Evolutionary conservation across 2,113 vertebrate genomes (phyloP), one percentile per base, ranked within the genome.

Genomic region (Chaetura pelagica): DNA sequence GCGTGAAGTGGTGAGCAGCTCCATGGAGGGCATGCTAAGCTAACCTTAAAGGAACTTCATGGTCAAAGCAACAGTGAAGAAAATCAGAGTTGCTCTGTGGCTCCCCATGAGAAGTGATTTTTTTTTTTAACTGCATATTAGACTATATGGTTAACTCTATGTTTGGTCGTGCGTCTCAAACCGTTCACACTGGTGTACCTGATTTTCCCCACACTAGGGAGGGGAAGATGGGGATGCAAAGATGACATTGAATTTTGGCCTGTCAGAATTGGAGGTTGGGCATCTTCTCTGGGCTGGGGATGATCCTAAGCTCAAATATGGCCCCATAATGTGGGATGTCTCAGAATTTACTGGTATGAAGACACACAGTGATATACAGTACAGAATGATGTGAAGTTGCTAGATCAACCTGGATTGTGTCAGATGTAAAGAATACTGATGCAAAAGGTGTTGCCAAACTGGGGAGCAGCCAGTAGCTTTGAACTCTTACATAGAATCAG

Each of bases 121-220:
- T 48, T 15, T 38, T 42, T 32, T 72, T 57, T 42, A 34, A 14
- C 30, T 40, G 4, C 16, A 4, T 22, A 17, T 34, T 24, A 26
- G 84, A 16, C 3, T 4, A 0, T 3, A 1, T 9, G 4, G 21
- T 42, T 14, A 82, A 32, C 35, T 61, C 1, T 4, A 2, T 1
- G 0, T 57, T 30, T 61, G 32, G 18, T 3, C 3, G 16, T 19
- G 34, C n/a, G 11, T 24, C 74, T 77, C 29, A 10, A n/a, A n/a
- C 16, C 14, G 26, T 61, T 82, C 71, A 30, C 9, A 3, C 6
- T 21, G 40, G 4, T 29, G 30, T 49, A 46, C 32, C 22, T 57
- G 29, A 9, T 27, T 79, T 67, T 74, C n/a, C 32, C n/a, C 51
- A 35, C 2, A 0, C 8, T 32, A 18, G n/a, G 35, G 6, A 80